These are phyloP conservation scores for Thecocarcelia acutangulata DNA, from an alignment of 2,888 invertebrate genomes.

Conservation along the genomic window DNA sequence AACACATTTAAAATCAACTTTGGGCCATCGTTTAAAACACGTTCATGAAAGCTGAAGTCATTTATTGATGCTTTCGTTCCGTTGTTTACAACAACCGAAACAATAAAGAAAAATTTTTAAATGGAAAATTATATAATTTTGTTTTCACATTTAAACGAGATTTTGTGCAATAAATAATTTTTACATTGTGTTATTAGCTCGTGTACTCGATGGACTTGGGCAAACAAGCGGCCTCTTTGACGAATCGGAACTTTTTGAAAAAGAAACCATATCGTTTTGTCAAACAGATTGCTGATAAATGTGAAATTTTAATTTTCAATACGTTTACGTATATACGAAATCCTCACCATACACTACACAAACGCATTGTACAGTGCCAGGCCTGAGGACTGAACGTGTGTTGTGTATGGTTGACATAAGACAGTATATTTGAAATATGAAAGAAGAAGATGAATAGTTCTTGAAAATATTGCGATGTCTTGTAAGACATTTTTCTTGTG, in stretches of 20 bases:
- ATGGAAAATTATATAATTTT: conserved; percentile 64
- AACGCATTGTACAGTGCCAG: no score
- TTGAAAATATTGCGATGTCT: no score
- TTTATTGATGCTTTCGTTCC: conserved; percentile 3
- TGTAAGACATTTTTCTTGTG: no score
- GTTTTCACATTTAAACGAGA: conserved; percentile 60
- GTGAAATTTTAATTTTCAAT: no score
- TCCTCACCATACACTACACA: no score
- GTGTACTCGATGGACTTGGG: neutral
- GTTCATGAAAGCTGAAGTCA: conserved; percentile 26
- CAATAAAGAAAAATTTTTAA: conserved; percentile 47
- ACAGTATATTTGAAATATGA: no score
- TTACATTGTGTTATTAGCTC: conserved; percentile 14
- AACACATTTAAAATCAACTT: conserved; percentile 39
- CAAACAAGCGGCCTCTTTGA: neutral
- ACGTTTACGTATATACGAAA: no score
- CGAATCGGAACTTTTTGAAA: neutral
- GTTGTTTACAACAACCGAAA: neutral
- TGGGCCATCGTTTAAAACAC: conserved; percentile 29
- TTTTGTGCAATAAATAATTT: conserved; percentile 67
- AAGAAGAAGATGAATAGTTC: no score
- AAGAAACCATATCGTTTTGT: no score
- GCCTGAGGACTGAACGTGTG: no score
- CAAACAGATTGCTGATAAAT: neutral
- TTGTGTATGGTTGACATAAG: no score